phyloP scores from a whole-genome alignment of 2,797 vertebrate genomes.

The Syncerus caffer region DNA sequence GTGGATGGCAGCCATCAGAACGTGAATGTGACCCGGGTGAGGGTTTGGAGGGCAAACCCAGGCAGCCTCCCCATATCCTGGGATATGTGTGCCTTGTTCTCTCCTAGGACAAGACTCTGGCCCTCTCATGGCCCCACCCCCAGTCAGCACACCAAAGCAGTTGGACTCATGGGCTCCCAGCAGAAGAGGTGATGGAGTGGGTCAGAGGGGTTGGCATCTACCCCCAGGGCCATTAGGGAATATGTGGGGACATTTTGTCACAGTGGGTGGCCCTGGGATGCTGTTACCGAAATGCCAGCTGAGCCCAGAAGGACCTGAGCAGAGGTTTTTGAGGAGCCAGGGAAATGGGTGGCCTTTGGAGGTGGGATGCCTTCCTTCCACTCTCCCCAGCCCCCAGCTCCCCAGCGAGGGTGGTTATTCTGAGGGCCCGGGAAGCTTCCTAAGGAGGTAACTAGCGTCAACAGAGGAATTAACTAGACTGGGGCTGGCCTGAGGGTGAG shows the following conservation, averaged over 20 bases:
- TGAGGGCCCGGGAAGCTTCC: neutral
- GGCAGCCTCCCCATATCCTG: neutral
- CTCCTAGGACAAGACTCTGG: neutral
- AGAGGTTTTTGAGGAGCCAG: neutral
- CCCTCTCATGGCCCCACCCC: neutral
- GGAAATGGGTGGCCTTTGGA: neutral
- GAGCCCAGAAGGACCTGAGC: neutral
- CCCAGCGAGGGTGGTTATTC: neutral
- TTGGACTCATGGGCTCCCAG: neutral
- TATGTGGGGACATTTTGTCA: neutral
- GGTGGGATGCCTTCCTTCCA: neutral
- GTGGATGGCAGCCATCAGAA: neutral
- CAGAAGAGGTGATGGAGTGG: neutral
- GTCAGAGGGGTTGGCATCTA: neutral
- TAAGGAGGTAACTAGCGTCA: no score
- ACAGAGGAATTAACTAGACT: neutral
- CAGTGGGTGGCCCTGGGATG: neutral
- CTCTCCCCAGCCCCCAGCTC: neutral
- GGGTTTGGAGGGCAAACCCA: neutral
- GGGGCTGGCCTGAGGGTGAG: fast-evolving
- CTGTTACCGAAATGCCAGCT: neutral
- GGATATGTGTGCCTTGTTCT: neutral
- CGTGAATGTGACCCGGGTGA: neutral
- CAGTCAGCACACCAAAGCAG: no score
- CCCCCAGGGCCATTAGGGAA: neutral